phyloP scores from a whole-genome alignment of 2,888 invertebrate species.

The Monochamus alternatus region DNA sequence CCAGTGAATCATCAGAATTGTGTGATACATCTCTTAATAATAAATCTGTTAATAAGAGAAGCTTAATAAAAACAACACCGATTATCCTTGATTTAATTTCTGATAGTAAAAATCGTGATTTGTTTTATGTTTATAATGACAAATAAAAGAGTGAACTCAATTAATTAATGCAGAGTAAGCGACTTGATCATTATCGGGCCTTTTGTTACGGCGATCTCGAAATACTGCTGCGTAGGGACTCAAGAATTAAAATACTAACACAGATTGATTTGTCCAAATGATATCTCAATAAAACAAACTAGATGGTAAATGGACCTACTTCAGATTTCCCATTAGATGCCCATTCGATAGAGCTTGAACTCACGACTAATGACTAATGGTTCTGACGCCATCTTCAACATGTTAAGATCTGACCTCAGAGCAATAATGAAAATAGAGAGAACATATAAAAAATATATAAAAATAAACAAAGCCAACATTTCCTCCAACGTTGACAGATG shows the following conservation, averaged over 20 bases:
- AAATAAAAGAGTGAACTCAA: slow-evolving; percentile 57
- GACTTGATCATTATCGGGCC: slow-evolving; percentile 54
- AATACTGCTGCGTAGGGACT: slow-evolving; percentile 41
- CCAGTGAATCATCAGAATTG: slow-evolving; percentile 28
- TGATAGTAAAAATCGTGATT: slow-evolving; percentile 62
- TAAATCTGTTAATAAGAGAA: slow-evolving; percentile 40
- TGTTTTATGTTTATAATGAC: slow-evolving; percentile 55
- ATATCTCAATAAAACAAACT: slow-evolving; percentile 45
- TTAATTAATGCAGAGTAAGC: slow-evolving; percentile 58
- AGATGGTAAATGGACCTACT: slow-evolving; percentile 32
- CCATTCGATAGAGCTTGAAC: background rate
- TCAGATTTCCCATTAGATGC: slow-evolving; percentile 43
- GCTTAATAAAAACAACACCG: slow-evolving; percentile 49
- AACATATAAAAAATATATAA: no score
- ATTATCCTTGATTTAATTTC: slow-evolving; percentile 60
- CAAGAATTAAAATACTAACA: slow-evolving; percentile 38
- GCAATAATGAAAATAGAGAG: no score
- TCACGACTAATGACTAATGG: slow-evolving; percentile 3
- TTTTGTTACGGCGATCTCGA: slow-evolving; percentile 55
- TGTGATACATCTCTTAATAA: slow-evolving; percentile 29
- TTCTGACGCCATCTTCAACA: slow-evolving; percentile 6
- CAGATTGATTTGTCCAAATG: slow-evolving; percentile 44
- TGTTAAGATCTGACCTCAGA: no score
- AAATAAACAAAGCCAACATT: no score
- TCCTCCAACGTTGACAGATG: no score